These are phyloP conservation scores for Stigmatopora nigra DNA, from an alignment of 2,113 vertebrate genomes.

Conservation along the genomic window DNA sequence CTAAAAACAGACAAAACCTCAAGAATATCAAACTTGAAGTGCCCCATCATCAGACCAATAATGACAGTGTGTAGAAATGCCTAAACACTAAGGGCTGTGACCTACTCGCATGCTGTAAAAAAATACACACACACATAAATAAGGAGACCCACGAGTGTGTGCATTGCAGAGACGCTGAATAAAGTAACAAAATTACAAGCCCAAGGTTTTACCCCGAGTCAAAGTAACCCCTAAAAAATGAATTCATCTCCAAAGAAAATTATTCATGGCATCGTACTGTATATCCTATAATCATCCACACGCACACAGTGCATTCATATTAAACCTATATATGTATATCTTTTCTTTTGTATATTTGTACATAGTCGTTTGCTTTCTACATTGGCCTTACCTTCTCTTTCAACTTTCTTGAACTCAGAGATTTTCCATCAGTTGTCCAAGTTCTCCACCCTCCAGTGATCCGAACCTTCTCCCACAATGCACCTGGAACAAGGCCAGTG, in stretches of 20 bases:
- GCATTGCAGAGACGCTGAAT: conserved; percentile 27
- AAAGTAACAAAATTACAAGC: conserved; percentile 50
- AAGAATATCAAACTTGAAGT: conserved; percentile 64
- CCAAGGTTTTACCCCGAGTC: conserved; percentile 13
- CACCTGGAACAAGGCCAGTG: conserved; percentile 70
- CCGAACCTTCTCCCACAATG: conserved; percentile 51
- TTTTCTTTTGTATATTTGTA: no score
- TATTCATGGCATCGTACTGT: not conserved
- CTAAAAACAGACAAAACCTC: conserved; percentile 62
- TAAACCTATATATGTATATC: not conserved
- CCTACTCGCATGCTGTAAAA: conserved; percentile 33
- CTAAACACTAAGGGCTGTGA: conserved; percentile 52
- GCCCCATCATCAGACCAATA: conserved; percentile 67
- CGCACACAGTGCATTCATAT: not conserved
- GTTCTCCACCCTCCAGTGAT: conserved; percentile 40
- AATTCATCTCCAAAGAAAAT: conserved; percentile 5
- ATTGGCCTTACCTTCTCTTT: not conserved
- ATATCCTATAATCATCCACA: not conserved
- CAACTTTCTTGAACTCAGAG: not conserved
- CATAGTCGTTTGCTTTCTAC: no score
- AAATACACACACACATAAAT: conserved; percentile 24
- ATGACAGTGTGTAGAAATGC: conserved; percentile 60
- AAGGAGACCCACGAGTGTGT: not conserved
- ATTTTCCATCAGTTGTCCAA: conserved; percentile 34
- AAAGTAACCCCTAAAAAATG: conserved; percentile 18